Evolutionary conservation across 2,888 invertebrate genomes (phyloP), one percentile per base, ranked within the genome.

Genomic region (Tipula unca): DNA sequence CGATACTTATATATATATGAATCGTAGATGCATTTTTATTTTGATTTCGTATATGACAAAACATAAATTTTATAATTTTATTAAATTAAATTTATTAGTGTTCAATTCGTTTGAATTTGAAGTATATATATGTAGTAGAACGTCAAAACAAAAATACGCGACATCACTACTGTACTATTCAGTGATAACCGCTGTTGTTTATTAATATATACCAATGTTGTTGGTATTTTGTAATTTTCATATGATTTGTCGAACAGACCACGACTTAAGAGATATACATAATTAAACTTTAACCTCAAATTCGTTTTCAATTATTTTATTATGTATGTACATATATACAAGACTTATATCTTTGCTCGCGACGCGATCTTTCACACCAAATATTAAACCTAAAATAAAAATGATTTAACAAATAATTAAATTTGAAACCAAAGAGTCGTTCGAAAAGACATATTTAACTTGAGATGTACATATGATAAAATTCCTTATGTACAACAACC

Each of bases 51-150:
- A 48, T 69, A 69, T 69, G 69, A 69, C 69, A 69, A 69, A 25
- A 69, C 69, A 69, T 69, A 69, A 69, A 69, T 69, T 69, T 69
- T 69, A 69, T 25, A 69, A 69, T 69, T 69, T 69, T 69, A 69
- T 69, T 69, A 69, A 69, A 69, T 69, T 69, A 69, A 69, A 69
- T 69, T 69, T 69, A 69, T 69, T 69, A 69, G 69, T 25, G 25
- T 69, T 69, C 69, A 69, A 69, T 69, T 69, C 69, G 25, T 25
- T 69, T 69, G 69, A 69, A 69, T 69, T 69, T 69, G 69, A 25
- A 69, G 25, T 17, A 1, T 32, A 48, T 69, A 69, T n/a, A 17
- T 48, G 10, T 69, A 69, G 25, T 17, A 54, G 17, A 54, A 3
- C 69, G 10, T 3, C 10, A 39, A 39, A 39, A 39, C 25, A 25